Evolutionary conservation across 1,140 invertebrate genomes (phyloP), one percentile per base, ranked within the genome.

Genomic region (Musca domestica): DNA sequence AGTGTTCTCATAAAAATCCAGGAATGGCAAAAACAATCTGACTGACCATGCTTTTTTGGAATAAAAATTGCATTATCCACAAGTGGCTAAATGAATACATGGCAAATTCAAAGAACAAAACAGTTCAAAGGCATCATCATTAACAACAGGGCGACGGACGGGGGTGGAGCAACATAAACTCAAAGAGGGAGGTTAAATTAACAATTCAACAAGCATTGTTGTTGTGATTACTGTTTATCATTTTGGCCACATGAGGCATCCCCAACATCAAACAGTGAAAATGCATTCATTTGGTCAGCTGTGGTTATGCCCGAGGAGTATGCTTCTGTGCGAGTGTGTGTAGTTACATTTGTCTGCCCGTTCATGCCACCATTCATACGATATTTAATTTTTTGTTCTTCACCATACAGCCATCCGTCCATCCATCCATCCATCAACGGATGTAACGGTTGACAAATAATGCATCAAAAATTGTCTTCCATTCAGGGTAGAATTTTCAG

Each of bases 401-500:
- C 54, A 15, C 25, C 22, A 19, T 41, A 25, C 19, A 20, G 65
- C 74, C 54, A 47, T 22, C 47, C 14, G 47, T 52, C 1, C 30
- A 20, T 58, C 54, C 54, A n/a, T 47, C 2, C 56, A 49, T 27
- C 52, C 58, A 56, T 58, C 73, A 76, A 70, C 77, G 77, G 77
- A 79, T 79, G 77, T 79, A 78, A 79, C 77, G 77, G 74, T 77
- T 77, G 74, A 78, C 74, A 78, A 78, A 78, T 63, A 68, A 68
- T 68, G 58, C 67, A 64, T 63, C 61, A 68, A 68, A 58, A 41
- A 34, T 34, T 65, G 23, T 12, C 20, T 23, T 65, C 64, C 41
- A 15, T 41, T 51, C 64, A 65, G 7, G 19, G 56, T 49, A 64
- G 30, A 41, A 2, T 63, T 49, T 64, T 64, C n/a, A 22, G 9